phyloP scores from a whole-genome alignment of 1,140 invertebrate genomes.

The Zelostemma sp. region DNA sequence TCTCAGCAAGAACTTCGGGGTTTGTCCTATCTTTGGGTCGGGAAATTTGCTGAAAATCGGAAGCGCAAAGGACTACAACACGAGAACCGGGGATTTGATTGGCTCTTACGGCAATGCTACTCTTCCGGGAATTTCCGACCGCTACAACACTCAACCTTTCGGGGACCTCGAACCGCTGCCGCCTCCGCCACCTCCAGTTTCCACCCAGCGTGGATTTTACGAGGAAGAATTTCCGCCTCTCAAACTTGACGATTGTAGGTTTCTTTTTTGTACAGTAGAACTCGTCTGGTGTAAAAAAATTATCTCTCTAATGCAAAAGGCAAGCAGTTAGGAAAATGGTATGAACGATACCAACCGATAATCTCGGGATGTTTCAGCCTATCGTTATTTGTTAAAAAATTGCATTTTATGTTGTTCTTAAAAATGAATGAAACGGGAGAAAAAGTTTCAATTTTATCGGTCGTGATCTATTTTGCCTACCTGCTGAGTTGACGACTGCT shows the following conservation, averaged over 20 bases:
- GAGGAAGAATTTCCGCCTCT: conserved; percentile 92
- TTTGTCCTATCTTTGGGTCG: conserved; percentile 84
- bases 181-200: conserved; percentile 75
- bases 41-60: conserved; percentile 83
- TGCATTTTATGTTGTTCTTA: no score
- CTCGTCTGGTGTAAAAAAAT: conserved; percentile 2
- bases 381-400: no score
- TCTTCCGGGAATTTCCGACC: conserved; percentile 79
- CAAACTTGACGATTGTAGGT: conserved; percentile 76
- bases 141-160: conserved; percentile 87
- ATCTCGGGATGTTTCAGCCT: no score
- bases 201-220: conserved; percentile 92
- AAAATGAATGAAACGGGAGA: no score
- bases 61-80: conserved; percentile 76
- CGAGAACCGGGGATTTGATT: conserved; percentile 80
- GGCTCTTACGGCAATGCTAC: conserved; percentile 83
- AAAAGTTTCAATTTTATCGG: no score
- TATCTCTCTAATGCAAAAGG: no score
- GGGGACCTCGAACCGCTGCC: conserved; percentile 82
- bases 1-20: conserved; percentile 84
- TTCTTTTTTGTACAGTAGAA: no score
- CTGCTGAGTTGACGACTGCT: no score
- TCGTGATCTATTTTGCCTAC: no score
- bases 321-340: no score
- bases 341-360: no score